Base-by-base conservation (phyloP, 1,140 invertebrate species). In the Mya arenaria region DNA sequence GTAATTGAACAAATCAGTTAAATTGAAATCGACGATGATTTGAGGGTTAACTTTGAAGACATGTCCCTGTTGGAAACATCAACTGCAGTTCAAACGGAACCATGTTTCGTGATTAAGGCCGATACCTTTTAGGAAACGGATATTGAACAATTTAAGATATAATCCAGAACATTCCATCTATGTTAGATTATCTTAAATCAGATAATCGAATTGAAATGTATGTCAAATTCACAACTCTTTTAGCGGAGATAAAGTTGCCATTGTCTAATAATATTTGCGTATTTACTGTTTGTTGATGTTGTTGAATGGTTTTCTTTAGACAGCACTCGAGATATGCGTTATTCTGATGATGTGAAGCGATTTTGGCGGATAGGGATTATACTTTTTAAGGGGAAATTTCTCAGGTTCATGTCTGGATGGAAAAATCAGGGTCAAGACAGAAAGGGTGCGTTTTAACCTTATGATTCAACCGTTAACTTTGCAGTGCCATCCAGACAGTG, bases 371-470 rank as follows among this genome's bases (percentile, higher is more conserved):
- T 69, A 44, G 65, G 65, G 15, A n/a, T 69, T 1, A n/a, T 44
- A 17, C 25, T 69, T 15, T 69, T 69, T 5, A 69, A 69, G 25
- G 65, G 65, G 2, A 69, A 69, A 25, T 69, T 69, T 44, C 37
- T 44, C 15, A 32, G 65, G 15, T 41, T 6, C 30, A 69, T 69
- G 65, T 44, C 37, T 0, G 65, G 65, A 4, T 44, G 36, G 65
- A 69, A 69, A n/a, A 69, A 69, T 44, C 36, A 37, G 37, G 65
- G 65, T 5, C 65, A 69, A 25, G 25, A 13, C 8, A 37, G 4
- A n/a, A 66, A 5, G 34, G n/a, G 65, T 23, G 25, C 5, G 1
- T 44, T 3, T 15, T 44, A 69, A 8, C 65, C 65, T 3, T 3
- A 17, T 3, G 65, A 69, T 1, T 69, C 65, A 1, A 66, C 3